Evolutionary conservation across 2,113 vertebrate species (phyloP), one percentile per base, ranked within the genome.

Genomic region (Illadopsis cleaveri): DNA sequence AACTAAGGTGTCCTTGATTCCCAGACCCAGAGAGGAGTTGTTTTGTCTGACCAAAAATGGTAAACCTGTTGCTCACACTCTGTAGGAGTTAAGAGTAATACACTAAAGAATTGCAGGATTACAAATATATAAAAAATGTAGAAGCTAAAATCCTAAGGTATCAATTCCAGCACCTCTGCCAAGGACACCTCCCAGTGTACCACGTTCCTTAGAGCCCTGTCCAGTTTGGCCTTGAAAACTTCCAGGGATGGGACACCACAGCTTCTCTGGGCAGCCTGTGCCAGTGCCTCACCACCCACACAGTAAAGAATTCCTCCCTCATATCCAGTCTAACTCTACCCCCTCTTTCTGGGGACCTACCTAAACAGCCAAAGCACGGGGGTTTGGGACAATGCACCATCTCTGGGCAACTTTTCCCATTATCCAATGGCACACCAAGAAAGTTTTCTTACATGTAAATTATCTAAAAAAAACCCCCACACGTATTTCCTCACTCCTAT

Each of bases 181-280:
- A 4, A 4, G 47, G 15, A 27, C 47, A 8, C 6, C 8, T 38
- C 20, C 2, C 50, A 1, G 23, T 15, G 8, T 15, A 9, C 8
- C 18, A 1, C 2, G 1, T 7, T 37, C 12, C 27, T 17, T 23
- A 21, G 13, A 50, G 19, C 37, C 15, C 37, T 2, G 3, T 12
- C 9, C 37, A 22, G 5, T 23, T 33, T 38, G 50, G 33, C 37
- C 11, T n/a, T 8, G 33, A 38, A 7, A 44, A 2, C 5, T 38
- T 21, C 7, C 44, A 16, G 30, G 38, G 21, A 2, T 31, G 30
- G 51, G 33, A 6, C 30, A 22, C 25, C 21, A 0, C n/a, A 10
- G 13, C 38, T n/a, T 8, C 23, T n/a, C 24, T 12, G n/a, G 53
- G n/a, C 53, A 53, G 1, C 19, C 23, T 45, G 13, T 66, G 17